Evolutionary conservation across 2,797 vertebrate genomes (phyloP).

Genomic region (Myripristis murdjan): DNA sequence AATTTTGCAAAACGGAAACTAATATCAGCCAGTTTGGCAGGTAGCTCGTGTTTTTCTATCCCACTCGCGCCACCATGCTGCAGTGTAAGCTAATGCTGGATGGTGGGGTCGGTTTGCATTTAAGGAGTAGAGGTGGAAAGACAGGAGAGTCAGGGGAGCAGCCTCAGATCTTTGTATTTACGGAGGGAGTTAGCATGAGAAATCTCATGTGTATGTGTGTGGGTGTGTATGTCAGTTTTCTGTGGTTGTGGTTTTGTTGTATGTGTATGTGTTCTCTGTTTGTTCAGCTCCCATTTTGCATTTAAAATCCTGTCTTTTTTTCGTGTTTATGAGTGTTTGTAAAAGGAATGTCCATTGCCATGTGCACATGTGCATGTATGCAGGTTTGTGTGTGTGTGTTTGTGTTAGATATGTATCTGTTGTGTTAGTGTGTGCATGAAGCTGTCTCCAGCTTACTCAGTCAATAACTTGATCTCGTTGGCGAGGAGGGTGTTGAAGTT

Average conservation of each 20-base stretch:
- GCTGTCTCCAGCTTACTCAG: slow-evolving; percentile 87
- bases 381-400: slow-evolving; percentile 27
- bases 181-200: slow-evolving; percentile 68
- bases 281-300: slow-evolving; percentile 61
- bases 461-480: slow-evolving; percentile 92
- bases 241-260: slow-evolving; percentile 27
- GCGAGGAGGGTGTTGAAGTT: slow-evolving; percentile 91
- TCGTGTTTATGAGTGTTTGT: slow-evolving; percentile 59
- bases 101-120: slow-evolving; percentile 31
- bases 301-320: slow-evolving; percentile 40
- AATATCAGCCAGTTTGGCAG: slow-evolving; percentile 29
- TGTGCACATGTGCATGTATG: slow-evolving; percentile 43
- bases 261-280: slow-evolving; percentile 25
- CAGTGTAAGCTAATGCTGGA: slow-evolving; percentile 45
- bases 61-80: slow-evolving; percentile 44
- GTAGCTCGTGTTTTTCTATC: slow-evolving; percentile 27
- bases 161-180: slow-evolving; percentile 83
- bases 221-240: slow-evolving; percentile 45
- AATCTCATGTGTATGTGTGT: slow-evolving; percentile 58
- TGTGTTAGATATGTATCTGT: slow-evolving; percentile 39
- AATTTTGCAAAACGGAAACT: slow-evolving; percentile 40
- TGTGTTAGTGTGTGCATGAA: slow-evolving; percentile 51
- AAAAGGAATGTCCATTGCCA: slow-evolving; percentile 65
- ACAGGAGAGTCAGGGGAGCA: slow-evolving; percentile 87
- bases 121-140: slow-evolving; percentile 54